phyloP scores from a whole-genome alignment of 1,140 invertebrate species.

The Ceratina japonica region DNA sequence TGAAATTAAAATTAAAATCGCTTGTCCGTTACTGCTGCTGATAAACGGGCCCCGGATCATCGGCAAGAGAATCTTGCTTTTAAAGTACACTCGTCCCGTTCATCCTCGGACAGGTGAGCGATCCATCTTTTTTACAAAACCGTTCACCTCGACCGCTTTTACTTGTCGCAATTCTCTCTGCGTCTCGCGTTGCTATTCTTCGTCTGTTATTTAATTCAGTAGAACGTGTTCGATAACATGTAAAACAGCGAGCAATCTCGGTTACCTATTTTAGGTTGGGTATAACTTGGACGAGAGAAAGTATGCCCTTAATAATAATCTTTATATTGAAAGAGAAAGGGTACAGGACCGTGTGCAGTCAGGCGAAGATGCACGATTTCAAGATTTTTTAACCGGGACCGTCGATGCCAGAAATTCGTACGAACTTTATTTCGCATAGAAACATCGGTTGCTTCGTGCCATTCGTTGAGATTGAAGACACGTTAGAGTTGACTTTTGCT shows the following conservation, averaged over 20 bases:
- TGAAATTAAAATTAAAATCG: constrained; percentile 4
- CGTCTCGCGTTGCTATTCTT: too few relatives aligned
- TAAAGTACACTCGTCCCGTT: constrained; percentile 2
- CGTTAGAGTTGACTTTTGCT: not conserved
- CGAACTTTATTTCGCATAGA: not conserved
- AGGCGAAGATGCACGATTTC: not conserved
- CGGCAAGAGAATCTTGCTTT: constrained; percentile 19
- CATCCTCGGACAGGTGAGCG: constrained; percentile 40
- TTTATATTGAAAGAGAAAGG: constrained; percentile 20
- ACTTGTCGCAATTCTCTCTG: not conserved
- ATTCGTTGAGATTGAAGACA: not conserved
- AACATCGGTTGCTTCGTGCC: not conserved
- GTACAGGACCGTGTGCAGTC: not conserved
- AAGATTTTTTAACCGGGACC: not conserved
- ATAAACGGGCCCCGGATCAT: constrained; percentile 37
- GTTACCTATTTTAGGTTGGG: constrained; percentile 46
- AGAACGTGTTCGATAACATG: not conserved
- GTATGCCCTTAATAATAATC: constrained; percentile 25
- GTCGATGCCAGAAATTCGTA: constrained; percentile 1
- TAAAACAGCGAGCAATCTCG: not conserved
- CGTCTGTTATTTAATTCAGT: not conserved
- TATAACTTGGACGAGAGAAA: constrained; percentile 26
- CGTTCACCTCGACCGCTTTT: not conserved
- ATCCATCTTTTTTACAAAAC: not conserved
- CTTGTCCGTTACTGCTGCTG: not conserved